These are phyloP conservation scores for Aurelia aurita DNA, from an alignment of 30 jellyfish, hydroid and myxozoan genomes.

Conservation along the genomic window DNA sequence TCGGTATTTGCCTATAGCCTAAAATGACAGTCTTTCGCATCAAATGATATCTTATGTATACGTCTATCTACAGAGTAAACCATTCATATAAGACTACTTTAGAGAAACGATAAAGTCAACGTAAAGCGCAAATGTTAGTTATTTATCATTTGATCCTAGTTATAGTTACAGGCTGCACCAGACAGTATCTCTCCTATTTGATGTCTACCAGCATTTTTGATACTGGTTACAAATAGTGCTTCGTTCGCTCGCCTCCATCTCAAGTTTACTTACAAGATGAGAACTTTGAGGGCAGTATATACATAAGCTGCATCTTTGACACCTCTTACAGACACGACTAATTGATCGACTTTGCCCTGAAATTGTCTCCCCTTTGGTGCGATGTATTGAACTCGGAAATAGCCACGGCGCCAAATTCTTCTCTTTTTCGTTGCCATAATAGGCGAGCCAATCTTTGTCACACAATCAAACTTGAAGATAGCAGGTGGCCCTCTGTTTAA, in stretches of 20 bases:
- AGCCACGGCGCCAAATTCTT: slow-evolving; percentile 69
- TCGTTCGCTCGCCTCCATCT: not conserved
- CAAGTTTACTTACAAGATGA: slow-evolving; percentile 45
- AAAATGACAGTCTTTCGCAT: no score
- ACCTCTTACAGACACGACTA: slow-evolving; percentile 67
- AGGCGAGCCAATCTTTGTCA: slow-evolving; percentile 64
- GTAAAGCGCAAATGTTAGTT: no score
- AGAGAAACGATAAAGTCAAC: no score
- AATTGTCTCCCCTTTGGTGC: slow-evolving; percentile 65
- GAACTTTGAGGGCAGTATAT: slow-evolving; percentile 70
- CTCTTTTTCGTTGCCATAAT: slow-evolving; percentile 44
- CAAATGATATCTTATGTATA: no score
- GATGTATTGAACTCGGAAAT: slow-evolving; percentile 61
- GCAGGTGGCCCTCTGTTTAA: slow-evolving; percentile 75
- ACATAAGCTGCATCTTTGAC: slow-evolving; percentile 47
- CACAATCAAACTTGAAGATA: slow-evolving; percentile 59
- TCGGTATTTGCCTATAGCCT: no score
- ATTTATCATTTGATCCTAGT: no score
- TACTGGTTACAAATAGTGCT: slow-evolving; percentile 27
- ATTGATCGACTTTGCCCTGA: slow-evolving; percentile 61
- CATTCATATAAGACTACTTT: no score
- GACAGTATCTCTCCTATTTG: not conserved
- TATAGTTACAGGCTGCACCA: slow-evolving; percentile 1
- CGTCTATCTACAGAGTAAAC: no score
- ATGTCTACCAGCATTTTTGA: not conserved